phyloP scores from a whole-genome alignment of 1,140 invertebrate species.

The Drosophila mauritiana region DNA sequence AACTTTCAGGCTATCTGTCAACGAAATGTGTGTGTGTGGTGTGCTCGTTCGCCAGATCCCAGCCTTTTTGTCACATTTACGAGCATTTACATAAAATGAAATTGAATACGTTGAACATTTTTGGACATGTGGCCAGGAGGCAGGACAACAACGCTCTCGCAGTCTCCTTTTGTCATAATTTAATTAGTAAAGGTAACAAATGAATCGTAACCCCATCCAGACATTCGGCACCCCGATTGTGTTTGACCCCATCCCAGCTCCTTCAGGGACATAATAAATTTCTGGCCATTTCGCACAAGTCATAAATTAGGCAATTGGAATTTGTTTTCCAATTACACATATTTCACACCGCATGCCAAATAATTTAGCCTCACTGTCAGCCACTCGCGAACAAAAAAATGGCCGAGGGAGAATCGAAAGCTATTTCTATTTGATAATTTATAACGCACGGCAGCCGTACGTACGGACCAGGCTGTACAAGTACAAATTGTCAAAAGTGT shows the following conservation, averaged over 20 bases:
- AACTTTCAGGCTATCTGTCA: conserved; percentile 79
- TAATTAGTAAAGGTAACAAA: conserved; percentile 71
- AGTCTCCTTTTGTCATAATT: conserved; percentile 62
- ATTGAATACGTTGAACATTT: conserved; percentile 69
- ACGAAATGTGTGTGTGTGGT: conserved; percentile 59
- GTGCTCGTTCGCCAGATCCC: background rate
- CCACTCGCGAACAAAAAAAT: conserved; percentile 19
- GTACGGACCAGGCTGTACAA: conserved; percentile 45
- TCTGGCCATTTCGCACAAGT: conserved; percentile 58
- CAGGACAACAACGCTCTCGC: conserved; percentile 22
- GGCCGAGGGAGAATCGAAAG: conserved; percentile 44
- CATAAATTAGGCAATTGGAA: conserved; percentile 79
- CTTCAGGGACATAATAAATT: conserved; percentile 65
- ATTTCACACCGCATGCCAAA: conserved; percentile 81
- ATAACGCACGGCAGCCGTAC: conserved; percentile 68
- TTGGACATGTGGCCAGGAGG: conserved; percentile 62
- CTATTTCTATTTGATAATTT: conserved; percentile 83
- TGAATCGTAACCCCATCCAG: conserved; percentile 31
- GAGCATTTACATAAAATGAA: conserved; percentile 81
- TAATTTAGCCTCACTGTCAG: conserved; percentile 48
- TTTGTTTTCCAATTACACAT: conserved; percentile 82
- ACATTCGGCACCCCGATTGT: conserved; percentile 3
- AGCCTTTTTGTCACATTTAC: conserved; percentile 75
- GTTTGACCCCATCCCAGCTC: conserved; percentile 25
- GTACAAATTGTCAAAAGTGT: conserved; percentile 82